Base-by-base conservation (phyloP, 2,113 vertebrate genomes). In the Columba janthina region DNA sequence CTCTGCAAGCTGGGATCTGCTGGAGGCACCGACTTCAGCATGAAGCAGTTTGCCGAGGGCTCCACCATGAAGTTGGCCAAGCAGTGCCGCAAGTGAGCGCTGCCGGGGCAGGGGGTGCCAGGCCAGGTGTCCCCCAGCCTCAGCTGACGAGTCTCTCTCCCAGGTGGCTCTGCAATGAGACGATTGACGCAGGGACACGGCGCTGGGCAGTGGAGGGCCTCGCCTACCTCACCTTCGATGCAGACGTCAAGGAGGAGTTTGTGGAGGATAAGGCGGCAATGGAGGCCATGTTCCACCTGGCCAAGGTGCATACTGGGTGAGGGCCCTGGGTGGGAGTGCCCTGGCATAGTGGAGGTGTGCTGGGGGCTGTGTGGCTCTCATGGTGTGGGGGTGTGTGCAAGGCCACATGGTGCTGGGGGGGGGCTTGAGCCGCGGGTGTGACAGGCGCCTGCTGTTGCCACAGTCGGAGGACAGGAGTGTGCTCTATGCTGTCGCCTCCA, bases 21-120 rank as follows among this genome's bases (percentile, higher is more conserved):
- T 0, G 99, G 99, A 34, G 99, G 99, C 66, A 99, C 99, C 0
- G 99, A 99, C 96, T 99, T 99, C 91, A 99, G 99, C 98, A 99
- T 99, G 99, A 99, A 99, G 97, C 99, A 99, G 97, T 99, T 99
- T 98, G 99, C 99, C 0, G 99, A 99, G 92, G 99, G 99, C 88
- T 99, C 99, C 54, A 99, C 99, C 0, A 98, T 99, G 92, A 99
- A 99, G 69, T 94, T 99, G 54, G 99, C 99, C 96, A 99, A 99
- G 96, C 99, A 99, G 96, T 99, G 99, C 97, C 98, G 99, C 84
- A 99, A 99, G 99, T 99, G 98, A 96, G 99, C 36, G 11, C 29
- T 26, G 56, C 4, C 0, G 7, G 51, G 28, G 34, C 1, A 5
- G 6, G 8, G 29, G 34, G 21, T 2, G 5, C 42, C 1, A 11